Evolutionary conservation across 1,140 invertebrate genomes (phyloP), one percentile per base, ranked within the genome.

Genomic region (Halictus rubicundus): DNA sequence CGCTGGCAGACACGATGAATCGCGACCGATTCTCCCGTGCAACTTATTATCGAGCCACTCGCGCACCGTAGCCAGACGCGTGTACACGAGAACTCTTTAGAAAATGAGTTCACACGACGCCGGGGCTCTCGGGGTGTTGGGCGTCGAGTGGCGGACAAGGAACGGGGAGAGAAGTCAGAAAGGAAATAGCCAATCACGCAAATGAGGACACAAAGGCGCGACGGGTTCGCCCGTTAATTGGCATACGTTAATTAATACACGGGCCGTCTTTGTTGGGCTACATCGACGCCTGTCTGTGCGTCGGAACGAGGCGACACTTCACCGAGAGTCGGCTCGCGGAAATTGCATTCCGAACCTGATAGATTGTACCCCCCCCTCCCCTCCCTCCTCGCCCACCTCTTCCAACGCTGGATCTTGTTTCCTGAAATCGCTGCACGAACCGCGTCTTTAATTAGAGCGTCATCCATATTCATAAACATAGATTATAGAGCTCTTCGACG

Each of bases 221-320:
- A 65, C 68, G 75, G 52, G 52, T 39, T 46, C 52, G 59, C 37
- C 21, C 37, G 68, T 81, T 81, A 81, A 81, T 81, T 81, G 80
- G 75, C 75, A 60, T 81, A 71, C 80, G 75, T 81, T 78, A 78
- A 81, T 81, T 78, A 81, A 81, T 81, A 78, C 75, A 70, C 61
- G 66, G 57, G 1, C 60, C 60, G 49, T 64, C 68, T 68, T 78
- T 81, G 68, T 81, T 66, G 52, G 42, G 32, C 65, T 49, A 42
- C 49, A 71, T 71, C 54, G 27, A 66, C 60, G 49, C 52, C n/a
- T 19, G 39, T 39, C 21, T 21, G 27, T 9, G 39, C 37, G 70
- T 4, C 37, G 64, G 54, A 25, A 25, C 66, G 25, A 6, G 54
- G 52, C 78, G 37, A 25, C 52, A 46, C n/a, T 37, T 59, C n/a